These are phyloP conservation scores for Epinephelus fuscoguttatus DNA, from an alignment of 2,113 vertebrate species.

Conservation along the genomic window DNA sequence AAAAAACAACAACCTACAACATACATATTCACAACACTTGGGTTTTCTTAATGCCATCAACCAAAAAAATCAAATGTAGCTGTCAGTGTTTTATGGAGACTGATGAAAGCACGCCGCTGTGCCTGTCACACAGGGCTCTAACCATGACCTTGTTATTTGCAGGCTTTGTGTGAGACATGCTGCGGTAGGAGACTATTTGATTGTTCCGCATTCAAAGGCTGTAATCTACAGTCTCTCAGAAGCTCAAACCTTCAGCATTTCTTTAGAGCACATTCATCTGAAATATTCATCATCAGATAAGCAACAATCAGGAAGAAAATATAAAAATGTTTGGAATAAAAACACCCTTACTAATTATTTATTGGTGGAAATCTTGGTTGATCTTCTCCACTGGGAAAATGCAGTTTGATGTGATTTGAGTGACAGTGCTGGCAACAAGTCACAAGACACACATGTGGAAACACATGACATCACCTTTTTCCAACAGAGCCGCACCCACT, in stretches of 20 bases:
- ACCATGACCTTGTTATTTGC: constrained; percentile 16
- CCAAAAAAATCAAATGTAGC: neutral
- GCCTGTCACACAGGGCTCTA: neutral
- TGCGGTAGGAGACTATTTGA: neutral
- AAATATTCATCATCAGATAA: neutral
- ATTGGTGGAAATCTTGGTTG: neutral
- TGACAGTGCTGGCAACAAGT: neutral
- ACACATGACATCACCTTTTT: neutral
- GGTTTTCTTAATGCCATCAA: neutral
- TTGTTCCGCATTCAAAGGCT: constrained; percentile 4
- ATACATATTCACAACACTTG: constrained; percentile 11
- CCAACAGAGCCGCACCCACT: neutral
- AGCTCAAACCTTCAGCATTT: neutral
- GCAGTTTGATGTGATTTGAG: neutral
- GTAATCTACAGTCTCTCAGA: neutral
- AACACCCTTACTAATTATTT: neutral
- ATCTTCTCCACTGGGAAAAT: neutral
- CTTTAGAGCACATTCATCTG: neutral
- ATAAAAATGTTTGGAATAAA: neutral
- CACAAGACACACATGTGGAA: neutral
- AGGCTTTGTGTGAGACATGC: neutral
- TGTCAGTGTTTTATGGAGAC: neutral
- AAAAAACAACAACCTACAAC: neutral
- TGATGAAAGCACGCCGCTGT: constrained; percentile 3
- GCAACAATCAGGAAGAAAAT: neutral